These are phyloP conservation scores for Xylota sylvarum DNA, from an alignment of 2,888 invertebrate species.

Conservation along the genomic window DNA sequence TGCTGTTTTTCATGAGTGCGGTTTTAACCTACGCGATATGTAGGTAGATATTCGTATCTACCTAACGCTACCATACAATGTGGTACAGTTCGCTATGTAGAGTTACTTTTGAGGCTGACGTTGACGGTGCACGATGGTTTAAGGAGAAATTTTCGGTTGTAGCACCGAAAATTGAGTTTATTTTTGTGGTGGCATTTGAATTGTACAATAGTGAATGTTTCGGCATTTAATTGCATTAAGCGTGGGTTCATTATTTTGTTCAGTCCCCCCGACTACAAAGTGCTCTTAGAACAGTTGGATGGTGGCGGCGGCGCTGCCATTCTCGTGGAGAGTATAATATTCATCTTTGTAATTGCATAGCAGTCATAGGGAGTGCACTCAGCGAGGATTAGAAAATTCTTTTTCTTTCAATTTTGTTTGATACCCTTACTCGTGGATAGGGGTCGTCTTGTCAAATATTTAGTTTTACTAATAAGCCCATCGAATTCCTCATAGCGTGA, in stretches of 20 bases:
- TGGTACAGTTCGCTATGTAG: constrained; percentile 7
- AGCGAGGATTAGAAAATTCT: neutral
- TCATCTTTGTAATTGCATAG: neutral
- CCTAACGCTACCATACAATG: constrained; percentile 10
- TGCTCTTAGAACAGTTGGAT: neutral
- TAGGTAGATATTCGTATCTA: neutral
- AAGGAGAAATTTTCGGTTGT: constrained; percentile 35
- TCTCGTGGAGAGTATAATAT: neutral
- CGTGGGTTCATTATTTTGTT: neutral
- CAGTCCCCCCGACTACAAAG: neutral
- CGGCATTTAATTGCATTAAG: constrained; percentile 24
- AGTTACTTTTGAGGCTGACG: constrained; percentile 51
- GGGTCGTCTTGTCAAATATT: neutral
- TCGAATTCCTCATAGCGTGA: constrained; percentile 21
- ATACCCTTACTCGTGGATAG: neutral
- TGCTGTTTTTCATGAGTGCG: constrained; percentile 59
- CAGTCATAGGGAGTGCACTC: neutral
- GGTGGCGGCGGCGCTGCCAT: too few species aligned
- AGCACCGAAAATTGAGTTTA: constrained; percentile 36
- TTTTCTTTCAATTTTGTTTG: neutral
- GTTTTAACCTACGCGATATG: constrained; percentile 61
- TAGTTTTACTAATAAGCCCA: neutral
- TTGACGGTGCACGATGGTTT: constrained; percentile 17
- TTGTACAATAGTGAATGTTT: constrained; percentile 15
- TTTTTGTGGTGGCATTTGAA: constrained; percentile 15